Evolutionary conservation across 2,888 invertebrate species (phyloP).

Genomic region (Galerucella calmariensis): DNA sequence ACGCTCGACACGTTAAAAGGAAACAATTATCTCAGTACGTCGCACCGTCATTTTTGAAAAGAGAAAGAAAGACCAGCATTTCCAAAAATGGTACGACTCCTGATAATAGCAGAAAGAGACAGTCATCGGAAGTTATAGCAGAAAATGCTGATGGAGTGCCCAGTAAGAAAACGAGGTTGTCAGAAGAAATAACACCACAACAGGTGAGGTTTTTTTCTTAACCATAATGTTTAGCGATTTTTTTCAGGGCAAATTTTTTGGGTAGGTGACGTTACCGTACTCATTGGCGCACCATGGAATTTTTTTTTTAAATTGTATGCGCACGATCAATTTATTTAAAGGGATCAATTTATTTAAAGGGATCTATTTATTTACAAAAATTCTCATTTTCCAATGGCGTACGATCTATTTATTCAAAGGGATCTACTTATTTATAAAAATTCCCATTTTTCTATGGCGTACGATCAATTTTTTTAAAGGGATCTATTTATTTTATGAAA

Average conservation of each 20-base stretch:
- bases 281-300: no score
- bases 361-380: no score
- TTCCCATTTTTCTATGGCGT: no score
- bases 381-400: no score
- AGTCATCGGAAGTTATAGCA: conserved; percentile 48
- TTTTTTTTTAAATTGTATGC: no score
- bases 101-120: conserved; percentile 53
- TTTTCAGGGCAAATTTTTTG: neutral
- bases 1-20: conserved; percentile 89
- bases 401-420: no score
- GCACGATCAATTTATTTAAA: no score
- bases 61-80: conserved; percentile 75
- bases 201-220: conserved; percentile 50
- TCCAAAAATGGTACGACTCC: conserved; percentile 46
- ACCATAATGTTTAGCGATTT: neutral
- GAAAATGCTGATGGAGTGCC: conserved; percentile 42
- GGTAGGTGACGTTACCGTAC: no score
- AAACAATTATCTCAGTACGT: conserved; percentile 81
- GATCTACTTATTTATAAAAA: no score
- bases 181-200: conserved; percentile 56
- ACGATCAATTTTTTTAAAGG: no score
- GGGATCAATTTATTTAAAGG: no score
- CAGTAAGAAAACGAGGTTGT: conserved; percentile 56
- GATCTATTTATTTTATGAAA: no score
- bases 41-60: conserved; percentile 75